phyloP scores from a whole-genome alignment of 2,113 vertebrate species.

The Setophaga coronata region DNA sequence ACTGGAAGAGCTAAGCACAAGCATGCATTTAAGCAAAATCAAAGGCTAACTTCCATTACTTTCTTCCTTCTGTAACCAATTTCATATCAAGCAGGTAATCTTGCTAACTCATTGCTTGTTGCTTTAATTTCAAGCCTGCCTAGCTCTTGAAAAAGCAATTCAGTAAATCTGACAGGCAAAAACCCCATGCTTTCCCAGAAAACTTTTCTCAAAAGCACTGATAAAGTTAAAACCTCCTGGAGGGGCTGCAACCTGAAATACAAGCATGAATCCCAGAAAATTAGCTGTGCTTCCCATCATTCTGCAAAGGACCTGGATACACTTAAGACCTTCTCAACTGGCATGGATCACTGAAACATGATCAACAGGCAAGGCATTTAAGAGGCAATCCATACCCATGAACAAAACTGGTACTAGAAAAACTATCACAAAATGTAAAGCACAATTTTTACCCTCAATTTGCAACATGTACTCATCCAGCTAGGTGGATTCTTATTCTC shows the following conservation, averaged over 20 bases:
- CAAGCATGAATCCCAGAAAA: background rate
- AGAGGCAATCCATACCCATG: background rate
- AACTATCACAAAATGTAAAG: background rate
- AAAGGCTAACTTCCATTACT: background rate
- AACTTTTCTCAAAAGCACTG: background rate
- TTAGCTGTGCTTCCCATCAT: background rate
- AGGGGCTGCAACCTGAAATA: background rate
- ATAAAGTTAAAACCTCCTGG: background rate
- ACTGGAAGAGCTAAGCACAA: background rate
- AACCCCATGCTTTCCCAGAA: background rate
- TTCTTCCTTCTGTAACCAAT: background rate
- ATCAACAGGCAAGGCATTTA: background rate
- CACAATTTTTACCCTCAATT: background rate
- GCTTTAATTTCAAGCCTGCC: slow-evolving; percentile 49
- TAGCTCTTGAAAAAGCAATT: background rate
- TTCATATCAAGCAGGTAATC: slow-evolving; percentile 19
- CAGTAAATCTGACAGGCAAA: background rate
- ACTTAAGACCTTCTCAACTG: background rate
- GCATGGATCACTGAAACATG: accelerated
- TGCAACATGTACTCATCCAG: background rate
- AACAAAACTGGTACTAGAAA: background rate
- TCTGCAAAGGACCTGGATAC: background rate
- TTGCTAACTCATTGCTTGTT: background rate
- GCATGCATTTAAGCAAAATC: background rate
- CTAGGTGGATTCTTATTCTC: background rate